Evolutionary conservation across 2,888 invertebrate genomes (phyloP).

Genomic region (Dichetophora obliterata): DNA sequence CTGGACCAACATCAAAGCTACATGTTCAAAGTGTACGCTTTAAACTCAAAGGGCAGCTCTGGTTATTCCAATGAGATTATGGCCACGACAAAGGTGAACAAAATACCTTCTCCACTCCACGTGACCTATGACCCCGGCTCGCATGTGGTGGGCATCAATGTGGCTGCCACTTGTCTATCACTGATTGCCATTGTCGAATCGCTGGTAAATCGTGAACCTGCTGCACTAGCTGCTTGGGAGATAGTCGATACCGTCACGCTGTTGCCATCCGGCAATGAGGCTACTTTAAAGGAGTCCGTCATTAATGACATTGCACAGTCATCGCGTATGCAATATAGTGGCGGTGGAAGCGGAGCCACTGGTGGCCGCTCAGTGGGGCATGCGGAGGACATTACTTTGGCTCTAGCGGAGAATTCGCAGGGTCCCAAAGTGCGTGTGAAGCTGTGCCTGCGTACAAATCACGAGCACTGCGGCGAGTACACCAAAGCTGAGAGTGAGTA

Average conservation of each 20-base stretch:
- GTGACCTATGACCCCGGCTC: constrained; percentile 87
- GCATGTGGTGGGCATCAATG: constrained; percentile 81
- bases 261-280: constrained; percentile 77
- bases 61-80: constrained; percentile 87
- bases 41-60: constrained; percentile 89
- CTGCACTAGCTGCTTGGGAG: constrained; percentile 76
- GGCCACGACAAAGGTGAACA: constrained; percentile 86
- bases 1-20: constrained; percentile 90
- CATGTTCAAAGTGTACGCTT: constrained; percentile 88
- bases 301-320: constrained; percentile 73
- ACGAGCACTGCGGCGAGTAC: constrained; percentile 86
- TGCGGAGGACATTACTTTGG: constrained; percentile 73
- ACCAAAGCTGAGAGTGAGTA: constrained; percentile 86
- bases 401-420: constrained; percentile 72
- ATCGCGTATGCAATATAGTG: constrained; percentile 53
- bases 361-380: constrained; percentile 71
- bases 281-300: constrained; percentile 79
- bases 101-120: constrained; percentile 83
- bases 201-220: constrained; percentile 73
- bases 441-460: constrained; percentile 84
- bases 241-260: constrained; percentile 81
- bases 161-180: constrained; percentile 83
- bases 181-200: constrained; percentile 83
- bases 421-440: constrained; percentile 80
- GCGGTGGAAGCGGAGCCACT: constrained; percentile 59